Evolutionary conservation across 2,888 invertebrate genomes (phyloP).

Genomic region (Caenorhabditis sp.): DNA sequence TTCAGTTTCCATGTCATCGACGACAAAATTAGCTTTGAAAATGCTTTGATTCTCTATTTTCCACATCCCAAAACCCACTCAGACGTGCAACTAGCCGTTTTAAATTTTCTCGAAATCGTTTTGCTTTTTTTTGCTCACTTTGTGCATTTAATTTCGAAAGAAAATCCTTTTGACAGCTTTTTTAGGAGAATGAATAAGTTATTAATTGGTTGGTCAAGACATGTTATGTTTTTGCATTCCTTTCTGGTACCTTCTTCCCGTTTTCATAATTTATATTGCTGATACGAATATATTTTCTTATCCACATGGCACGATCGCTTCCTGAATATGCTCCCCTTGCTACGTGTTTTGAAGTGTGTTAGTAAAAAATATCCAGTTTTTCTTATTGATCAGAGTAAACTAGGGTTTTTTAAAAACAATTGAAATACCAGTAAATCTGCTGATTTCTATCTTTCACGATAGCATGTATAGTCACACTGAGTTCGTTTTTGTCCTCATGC

Average conservation of each 20-base stretch:
- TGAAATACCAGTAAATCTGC: no score
- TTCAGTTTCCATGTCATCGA: constrained; percentile 24
- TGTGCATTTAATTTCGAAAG: neutral
- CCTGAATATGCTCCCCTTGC: neutral
- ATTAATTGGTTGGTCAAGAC: constrained; percentile 32
- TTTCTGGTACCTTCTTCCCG: constrained; percentile 15
- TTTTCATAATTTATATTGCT: constrained; percentile 36
- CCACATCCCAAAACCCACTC: constrained; percentile 29
- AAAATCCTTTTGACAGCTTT: neutral
- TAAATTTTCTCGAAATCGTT: neutral
- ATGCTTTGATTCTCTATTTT: constrained; percentile 7
- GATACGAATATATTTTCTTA: constrained; percentile 16
- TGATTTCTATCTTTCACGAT: no score
- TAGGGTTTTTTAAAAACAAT: no score
- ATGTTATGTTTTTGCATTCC: constrained; percentile 21
- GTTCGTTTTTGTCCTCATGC: no score
- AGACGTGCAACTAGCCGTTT: neutral
- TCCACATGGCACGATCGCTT: constrained; percentile 7
- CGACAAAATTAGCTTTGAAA: constrained; percentile 1
- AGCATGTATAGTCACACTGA: no score
- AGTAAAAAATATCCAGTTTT: no score
- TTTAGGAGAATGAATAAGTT: constrained; percentile 37
- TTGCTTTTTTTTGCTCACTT: neutral
- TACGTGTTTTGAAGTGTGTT: constrained; percentile 3
- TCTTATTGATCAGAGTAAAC: no score